Evolutionary conservation across 1,140 invertebrate genomes (phyloP).

Genomic region (Coboldia fuscipes): DNA sequence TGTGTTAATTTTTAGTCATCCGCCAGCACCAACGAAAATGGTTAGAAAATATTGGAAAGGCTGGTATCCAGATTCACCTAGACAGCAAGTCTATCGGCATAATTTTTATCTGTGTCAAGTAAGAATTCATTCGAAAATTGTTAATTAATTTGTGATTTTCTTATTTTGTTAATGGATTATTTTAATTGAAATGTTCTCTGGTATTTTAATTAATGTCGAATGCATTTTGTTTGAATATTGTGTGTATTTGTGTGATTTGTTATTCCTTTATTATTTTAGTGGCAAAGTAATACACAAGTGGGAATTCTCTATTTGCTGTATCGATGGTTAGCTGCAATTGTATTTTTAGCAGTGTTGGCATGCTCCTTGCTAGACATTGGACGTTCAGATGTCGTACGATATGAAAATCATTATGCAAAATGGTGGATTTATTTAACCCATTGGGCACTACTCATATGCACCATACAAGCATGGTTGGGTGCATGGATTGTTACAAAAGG

Average conservation of each 20-base stretch:
- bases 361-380: conserved; percentile 29
- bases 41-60: conserved; percentile 22
- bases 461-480: conserved; percentile 20
- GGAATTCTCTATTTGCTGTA: conserved; percentile 29
- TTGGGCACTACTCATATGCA: conserved; percentile 33
- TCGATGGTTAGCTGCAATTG: conserved; percentile 27
- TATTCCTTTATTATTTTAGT: conserved; percentile 13
- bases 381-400: conserved; percentile 16
- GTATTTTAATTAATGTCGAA: too few relatives aligned
- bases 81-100: conserved; percentile 19
- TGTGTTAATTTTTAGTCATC: too few relatives aligned
- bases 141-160: too few relatives aligned
- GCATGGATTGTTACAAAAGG: conserved; percentile 20
- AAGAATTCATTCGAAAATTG: too few relatives aligned
- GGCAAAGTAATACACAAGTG: conserved; percentile 22
- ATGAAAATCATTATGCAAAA: conserved; percentile 22
- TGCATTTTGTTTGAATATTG: too few relatives aligned
- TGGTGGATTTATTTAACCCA: conserved; percentile 47
- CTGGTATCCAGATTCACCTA: conserved; percentile 19
- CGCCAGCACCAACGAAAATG: too few relatives aligned
- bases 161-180: too few relatives aligned
- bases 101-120: conserved; percentile 21
- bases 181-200: too few relatives aligned
- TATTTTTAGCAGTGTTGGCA: conserved; percentile 26
- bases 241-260: too few relatives aligned